phyloP scores from a whole-genome alignment of 2,797 vertebrate species.

The Gadopsis bispinosus region DNA sequence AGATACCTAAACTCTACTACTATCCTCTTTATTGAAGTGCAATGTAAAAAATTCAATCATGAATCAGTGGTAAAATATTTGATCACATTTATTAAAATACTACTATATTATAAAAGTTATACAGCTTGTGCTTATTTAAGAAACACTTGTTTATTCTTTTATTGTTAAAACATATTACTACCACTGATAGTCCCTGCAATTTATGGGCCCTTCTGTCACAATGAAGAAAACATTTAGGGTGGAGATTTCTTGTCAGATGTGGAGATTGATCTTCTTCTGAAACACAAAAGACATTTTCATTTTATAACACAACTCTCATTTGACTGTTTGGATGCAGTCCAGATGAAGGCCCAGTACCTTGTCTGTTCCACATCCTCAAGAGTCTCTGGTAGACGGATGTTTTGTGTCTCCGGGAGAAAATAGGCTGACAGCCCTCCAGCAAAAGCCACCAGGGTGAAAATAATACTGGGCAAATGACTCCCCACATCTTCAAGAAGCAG shows the following conservation, averaged over 20 bases:
- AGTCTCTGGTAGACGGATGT: constrained; percentile 72
- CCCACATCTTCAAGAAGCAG: constrained; percentile 75
- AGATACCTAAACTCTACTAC: too few relatives aligned
- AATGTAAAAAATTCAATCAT: neutral
- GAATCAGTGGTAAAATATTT: neutral
- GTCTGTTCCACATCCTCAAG: constrained; percentile 77
- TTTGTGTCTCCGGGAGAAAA: constrained; percentile 74
- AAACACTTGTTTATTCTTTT: neutral
- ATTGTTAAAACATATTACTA: neutral
- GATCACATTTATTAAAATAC: neutral
- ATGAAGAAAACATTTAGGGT: neutral
- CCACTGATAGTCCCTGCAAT: neutral
- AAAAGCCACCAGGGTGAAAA: constrained; percentile 68
- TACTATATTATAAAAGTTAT: too few relatives aligned
- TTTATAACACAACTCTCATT: neutral
- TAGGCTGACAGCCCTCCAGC: constrained; percentile 37
- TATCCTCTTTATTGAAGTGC: neutral
- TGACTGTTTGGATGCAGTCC: neutral
- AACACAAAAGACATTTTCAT: constrained; percentile 27
- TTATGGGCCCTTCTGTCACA: neutral
- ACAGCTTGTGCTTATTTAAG: neutral
- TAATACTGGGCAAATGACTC: constrained; percentile 54
- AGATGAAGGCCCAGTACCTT: constrained; percentile 42
- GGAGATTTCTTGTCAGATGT: constrained; percentile 29
- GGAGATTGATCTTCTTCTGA: constrained; percentile 64